Percentiles rank a stretch among this genome's conserved stretches.
Evolutionary conservation across 1,140 invertebrate species (phyloP).

Genomic region (Pomacea maculata): DNA sequence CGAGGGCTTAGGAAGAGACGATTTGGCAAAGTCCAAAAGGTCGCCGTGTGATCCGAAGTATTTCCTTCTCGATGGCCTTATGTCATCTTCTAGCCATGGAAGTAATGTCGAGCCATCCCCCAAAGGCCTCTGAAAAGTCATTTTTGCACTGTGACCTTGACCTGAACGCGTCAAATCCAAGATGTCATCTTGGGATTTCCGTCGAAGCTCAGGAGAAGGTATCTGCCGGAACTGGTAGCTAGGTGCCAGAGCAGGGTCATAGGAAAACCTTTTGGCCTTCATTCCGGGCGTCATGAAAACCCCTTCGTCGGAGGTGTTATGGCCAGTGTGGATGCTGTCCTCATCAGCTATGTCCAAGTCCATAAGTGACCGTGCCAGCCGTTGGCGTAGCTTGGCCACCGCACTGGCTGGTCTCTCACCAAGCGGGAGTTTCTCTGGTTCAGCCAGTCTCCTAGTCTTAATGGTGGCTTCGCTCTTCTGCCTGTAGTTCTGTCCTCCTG

Average conservation of each 20-base stretch:
- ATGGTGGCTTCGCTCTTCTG: no score
- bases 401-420: slow-evolving; percentile 8
- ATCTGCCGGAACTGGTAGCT: not conserved
- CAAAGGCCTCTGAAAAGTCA: not conserved
- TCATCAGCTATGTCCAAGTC: slow-evolving; percentile 3
- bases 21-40: not conserved
- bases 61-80: not conserved
- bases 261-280: not conserved
- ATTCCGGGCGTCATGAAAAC: not conserved
- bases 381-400: slow-evolving; percentile 13
- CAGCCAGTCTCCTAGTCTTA: no score
- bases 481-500: no score
- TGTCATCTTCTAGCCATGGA: not conserved
- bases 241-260: not conserved
- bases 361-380: slow-evolving; percentile 8
- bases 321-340: not conserved
- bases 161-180: not conserved
- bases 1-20: not conserved
- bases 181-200: not conserved
- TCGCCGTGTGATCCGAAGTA: not conserved
- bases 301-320: not conserved
- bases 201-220: not conserved
- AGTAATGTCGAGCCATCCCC: not conserved
- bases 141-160: not conserved
- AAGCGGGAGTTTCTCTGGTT: no score